Evolutionary conservation across 1,140 invertebrate species (phyloP), one percentile per base, ranked within the genome.

Genomic region (Vanessa tameamea): DNA sequence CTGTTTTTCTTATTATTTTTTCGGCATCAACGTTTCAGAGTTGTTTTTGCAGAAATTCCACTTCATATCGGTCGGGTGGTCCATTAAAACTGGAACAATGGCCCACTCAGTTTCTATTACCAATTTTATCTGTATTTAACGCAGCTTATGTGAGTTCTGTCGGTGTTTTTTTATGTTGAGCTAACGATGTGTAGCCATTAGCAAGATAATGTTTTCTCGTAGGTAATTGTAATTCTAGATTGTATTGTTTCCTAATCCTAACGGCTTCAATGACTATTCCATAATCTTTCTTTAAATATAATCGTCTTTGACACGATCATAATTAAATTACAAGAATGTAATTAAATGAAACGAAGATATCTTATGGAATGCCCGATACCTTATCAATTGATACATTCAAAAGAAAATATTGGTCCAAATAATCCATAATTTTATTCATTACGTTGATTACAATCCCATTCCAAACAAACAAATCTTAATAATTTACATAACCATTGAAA

Each of bases 71-170:
- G 84, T 82, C 87, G 90, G 82, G 90, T 90, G 88, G 89, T 90
- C 89, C 88, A 91, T 90, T 89, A 91, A 86, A 79, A 67, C 64
- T 83, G 82, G 87, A 90, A 91, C 89, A 92, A 92, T 91, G 87
- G 89, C 69, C 84, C 84, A 84, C 85, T 90, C 81, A 79, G 79
- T 83, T 85, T 86, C 83, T 89, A 87, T 88, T 89, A 87, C 84
- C 84, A 78, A 80, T 83, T 88, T 91, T 89, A 88, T 91, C 89
- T 89, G 85, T 81, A 77, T 87, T 87, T 87, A 81, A 87, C 88
- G 86, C 82, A 84, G 84, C 87, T 88, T 88, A 90, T 87, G 86
- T 88, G 86, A 88, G 85, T 83, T 83, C 83, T 87, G 83, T 80
- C 85, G 87, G 83, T 77, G 61, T 73, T 78, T 87, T 86, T 85